phyloP scores from a whole-genome alignment of 2,113 vertebrate species.

The Bufo bufo region DNA sequence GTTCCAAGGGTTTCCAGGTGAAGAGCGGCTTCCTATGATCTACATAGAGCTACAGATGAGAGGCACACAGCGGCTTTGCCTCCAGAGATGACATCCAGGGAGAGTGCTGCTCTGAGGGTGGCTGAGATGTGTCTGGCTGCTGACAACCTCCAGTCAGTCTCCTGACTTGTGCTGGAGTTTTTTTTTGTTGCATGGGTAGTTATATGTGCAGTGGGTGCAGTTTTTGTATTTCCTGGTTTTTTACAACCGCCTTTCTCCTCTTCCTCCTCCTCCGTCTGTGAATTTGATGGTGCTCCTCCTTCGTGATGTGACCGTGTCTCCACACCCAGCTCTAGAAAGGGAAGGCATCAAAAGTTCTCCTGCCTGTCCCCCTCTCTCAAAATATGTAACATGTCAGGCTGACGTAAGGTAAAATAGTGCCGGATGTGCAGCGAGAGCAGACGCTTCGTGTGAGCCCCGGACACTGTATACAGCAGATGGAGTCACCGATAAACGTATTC shows the following conservation, averaged over 20 bases:
- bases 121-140: not conserved
- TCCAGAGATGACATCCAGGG: not conserved
- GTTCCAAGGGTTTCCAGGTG: not conserved
- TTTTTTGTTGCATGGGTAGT: not conserved
- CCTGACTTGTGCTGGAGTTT: slow-evolving; percentile 4
- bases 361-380: not conserved
- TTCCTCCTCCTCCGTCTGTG: not conserved
- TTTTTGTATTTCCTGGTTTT: slow-evolving; percentile 36
- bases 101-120: not conserved
- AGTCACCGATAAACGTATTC: not conserved
- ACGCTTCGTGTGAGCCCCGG: not conserved
- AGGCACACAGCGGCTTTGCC: not conserved
- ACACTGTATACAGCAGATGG: slow-evolving; percentile 13
- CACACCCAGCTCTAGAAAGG: not conserved
- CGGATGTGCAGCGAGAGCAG: not conserved
- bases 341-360: not conserved
- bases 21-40: not conserved
- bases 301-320: not conserved
- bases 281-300: not conserved
- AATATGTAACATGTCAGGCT: not conserved
- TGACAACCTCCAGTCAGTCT: not conserved
- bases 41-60: not conserved
- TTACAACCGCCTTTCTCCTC: not conserved
- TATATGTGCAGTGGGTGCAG: not conserved
- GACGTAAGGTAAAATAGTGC: not conserved